A percentile compares a stretch with the other conserved stretches of the same genome.
Conservation (phyloP, 2,113 vertebrate species). For the Zonotrichia leucophrys region DNA sequence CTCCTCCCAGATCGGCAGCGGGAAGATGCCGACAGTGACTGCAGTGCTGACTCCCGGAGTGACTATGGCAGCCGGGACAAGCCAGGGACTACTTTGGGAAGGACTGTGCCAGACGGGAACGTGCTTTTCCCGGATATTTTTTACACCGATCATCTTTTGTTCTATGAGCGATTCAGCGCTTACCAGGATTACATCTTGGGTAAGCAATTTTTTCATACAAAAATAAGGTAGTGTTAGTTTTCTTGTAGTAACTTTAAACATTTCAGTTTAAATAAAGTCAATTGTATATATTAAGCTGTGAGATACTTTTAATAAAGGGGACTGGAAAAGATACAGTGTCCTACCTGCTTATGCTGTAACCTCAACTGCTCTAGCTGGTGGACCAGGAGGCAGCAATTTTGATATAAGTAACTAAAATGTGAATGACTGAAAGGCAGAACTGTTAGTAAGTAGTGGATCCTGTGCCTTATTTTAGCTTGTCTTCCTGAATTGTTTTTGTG, state of each 20-base stretch:
- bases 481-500: background rate
- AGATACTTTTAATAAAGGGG: background rate
- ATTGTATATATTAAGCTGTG: background rate
- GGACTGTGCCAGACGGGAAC: conserved; percentile 61
- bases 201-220: conserved; percentile 51
- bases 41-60: conserved; percentile 70
- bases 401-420: background rate
- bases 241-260: background rate
- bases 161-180: conserved; percentile 90
- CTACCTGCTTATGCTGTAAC: background rate
- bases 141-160: conserved; percentile 85
- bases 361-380: background rate
- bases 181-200: conserved; percentile 96
- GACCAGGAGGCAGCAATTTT: background rate
- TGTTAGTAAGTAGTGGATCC: background rate
- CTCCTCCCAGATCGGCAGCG: conserved; percentile 62
- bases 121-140: conserved; percentile 83
- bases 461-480: background rate
- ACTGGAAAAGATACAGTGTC: background rate
- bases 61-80: conserved; percentile 70
- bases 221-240: background rate
- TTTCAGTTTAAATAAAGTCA: background rate
- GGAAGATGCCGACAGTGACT: conserved; percentile 33
- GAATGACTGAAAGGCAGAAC: background rate
- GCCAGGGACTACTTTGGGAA: conserved; percentile 71